Evolutionary conservation across 2,113 vertebrate genomes (phyloP), one percentile per base, ranked within the genome.

Genomic region (Campylomormyrus tamandua): DNA sequence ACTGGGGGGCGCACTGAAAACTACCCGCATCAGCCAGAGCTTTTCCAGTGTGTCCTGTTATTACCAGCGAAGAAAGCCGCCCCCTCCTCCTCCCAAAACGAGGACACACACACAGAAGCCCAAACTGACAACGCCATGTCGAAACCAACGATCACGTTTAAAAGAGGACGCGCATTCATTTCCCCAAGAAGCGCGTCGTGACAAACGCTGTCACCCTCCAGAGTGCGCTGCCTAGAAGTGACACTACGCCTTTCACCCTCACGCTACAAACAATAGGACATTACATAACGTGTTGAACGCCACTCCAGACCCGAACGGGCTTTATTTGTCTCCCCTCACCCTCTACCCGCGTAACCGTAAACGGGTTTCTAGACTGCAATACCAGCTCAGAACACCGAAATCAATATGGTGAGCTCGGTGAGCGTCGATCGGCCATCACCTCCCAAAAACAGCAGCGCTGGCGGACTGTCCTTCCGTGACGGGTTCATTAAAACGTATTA

Each of bases 251-350:
- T 84, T 84, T 85, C 80, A 62, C 39, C 6, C 35, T 42, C 13
- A 62, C 6, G 52, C 27, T 46, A 85, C 53, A 83, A 85, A 89
- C 89, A 89, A 85, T 62, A 89, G 77, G 53, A 62, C 24, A 85
- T 89, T 89, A 89, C 80, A 45, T 89, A 89, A 89, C 52, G 52
- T n/a, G 35, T 19, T 48, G 39, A 83, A 56, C 19, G 15, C 31
- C 50, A 58, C 89, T 50, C 77, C 52, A 24, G 49, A n/a, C 31
- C 10, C 77, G 24, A 89, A 50, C 13, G 21, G 42, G 6, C 42
- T 62, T 39, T 31, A 39, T 45, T 3, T 74, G n/a, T 74, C 13
- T 35, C 66, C 66, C 27, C 66, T 74, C 66, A 74, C 35, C 74
- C 35, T 39, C 35, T 35, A 39, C 70, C 70, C 35, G 11, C 35